These are phyloP conservation scores for Neodon shergylaensis DNA, from an alignment of 2,113 vertebrate species.

Conservation along the genomic window DNA sequence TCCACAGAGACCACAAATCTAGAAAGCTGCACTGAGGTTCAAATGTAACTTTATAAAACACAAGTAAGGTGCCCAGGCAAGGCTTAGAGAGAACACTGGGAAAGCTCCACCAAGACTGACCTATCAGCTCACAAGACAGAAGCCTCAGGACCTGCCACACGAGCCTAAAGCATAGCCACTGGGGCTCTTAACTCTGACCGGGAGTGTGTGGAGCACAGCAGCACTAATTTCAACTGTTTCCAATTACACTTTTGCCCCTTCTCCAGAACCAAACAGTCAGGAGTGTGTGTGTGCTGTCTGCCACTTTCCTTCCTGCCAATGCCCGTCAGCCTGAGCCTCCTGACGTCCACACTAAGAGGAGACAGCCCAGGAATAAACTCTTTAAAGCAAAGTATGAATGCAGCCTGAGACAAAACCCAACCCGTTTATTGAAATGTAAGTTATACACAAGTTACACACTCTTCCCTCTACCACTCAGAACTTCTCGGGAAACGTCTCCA, in stretches of 20 bases:
- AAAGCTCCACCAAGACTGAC: neutral
- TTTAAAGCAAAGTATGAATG: neutral
- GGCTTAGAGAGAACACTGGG: too few relatives aligned
- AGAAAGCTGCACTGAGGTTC: neutral
- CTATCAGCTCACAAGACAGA: neutral
- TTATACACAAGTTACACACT: slow-evolving; percentile 19
- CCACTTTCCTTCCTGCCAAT: neutral
- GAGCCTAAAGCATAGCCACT: neutral
- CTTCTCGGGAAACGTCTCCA: slow-evolving; percentile 93
- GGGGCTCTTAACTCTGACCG: neutral
- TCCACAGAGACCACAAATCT: neutral
- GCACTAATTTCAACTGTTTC: too few relatives aligned
- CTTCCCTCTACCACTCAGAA: slow-evolving; percentile 84
- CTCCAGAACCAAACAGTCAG: neutral
- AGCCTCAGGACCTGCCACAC: neutral
- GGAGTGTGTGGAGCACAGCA: too few relatives aligned
- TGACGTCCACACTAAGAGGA: neutral
- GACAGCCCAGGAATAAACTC: neutral
- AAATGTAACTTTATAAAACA: neutral
- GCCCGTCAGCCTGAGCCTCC: fast-evolving
- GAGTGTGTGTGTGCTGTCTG: fast-evolving
- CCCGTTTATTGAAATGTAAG: slow-evolving; percentile 72
- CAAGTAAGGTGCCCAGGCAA: neutral
- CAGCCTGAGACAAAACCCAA: slow-evolving; percentile 31
- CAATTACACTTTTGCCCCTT: neutral